Evolutionary conservation across 1,140 invertebrate species (phyloP), one percentile per base, ranked within the genome.

Genomic region (Brachystomella parvula): DNA sequence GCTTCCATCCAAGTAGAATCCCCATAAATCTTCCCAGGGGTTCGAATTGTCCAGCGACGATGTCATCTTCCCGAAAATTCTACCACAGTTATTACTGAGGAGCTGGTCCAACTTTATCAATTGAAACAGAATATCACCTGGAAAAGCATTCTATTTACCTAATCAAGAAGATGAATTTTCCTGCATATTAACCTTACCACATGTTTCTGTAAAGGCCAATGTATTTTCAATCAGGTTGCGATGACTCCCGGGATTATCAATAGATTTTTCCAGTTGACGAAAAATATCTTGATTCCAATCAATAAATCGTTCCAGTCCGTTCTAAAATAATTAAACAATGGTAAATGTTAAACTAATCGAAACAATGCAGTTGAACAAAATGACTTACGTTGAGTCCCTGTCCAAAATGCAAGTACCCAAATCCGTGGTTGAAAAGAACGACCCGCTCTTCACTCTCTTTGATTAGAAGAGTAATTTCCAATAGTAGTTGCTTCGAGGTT

Each of bases 371-470:
- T 3, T 31, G 3, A 31, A 57, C 2, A 57, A 57, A 47, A 35
- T 28, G 2, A 64, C 47, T 64, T 64, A 73, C 71, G 65, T 64
- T 70, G n/a, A 73, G 21, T 3, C 71, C 71, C 31, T 67, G 64
- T 1, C 66, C 68, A 70, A 73, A 73, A 35, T 70, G 67, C 6
- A 70, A 33, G 32, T 73, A 73, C 1, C 68, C 71, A 33, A 68
- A 68, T 31, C 68, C 71, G 24, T 56, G 61, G 44, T 73, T 73
- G 49, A 73, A 70, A 21, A 65, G 24, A 15, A 56, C 63, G n/a
- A 73, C 69, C 67, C 69, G 70, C 35, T 73, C 71, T 33, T 73
- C 71, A 12, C 66, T 59, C 60, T 73, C 71, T 47, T 73, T 73
- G 29, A 73, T 67, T 32, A 56, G 63, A 17, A 73, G 49, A 39